A percentile compares a stretch with the other conserved stretches of the same genome.
Evolutionary conservation across 2,797 vertebrate species (phyloP).

Genomic region (Crocidura indochinensis): DNA sequence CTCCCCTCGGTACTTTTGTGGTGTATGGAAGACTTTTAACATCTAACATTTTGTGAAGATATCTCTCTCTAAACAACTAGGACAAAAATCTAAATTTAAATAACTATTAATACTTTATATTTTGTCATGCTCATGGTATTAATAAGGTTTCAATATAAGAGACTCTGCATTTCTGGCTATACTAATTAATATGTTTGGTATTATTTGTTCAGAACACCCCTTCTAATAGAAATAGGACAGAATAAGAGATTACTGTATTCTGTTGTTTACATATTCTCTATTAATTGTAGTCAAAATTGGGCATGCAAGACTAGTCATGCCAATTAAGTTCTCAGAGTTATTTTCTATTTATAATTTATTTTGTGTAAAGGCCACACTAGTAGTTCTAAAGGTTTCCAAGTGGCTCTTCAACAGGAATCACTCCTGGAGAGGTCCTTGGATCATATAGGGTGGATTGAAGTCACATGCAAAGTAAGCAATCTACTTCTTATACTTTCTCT

Average conservation of each 20-base stretch:
- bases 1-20: too few relatives aligned
- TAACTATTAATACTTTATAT: background rate
- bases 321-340: too few relatives aligned
- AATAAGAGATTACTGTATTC: background rate
- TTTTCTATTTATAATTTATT: too few relatives aligned
- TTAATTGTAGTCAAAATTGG: background rate
- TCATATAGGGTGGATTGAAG: too few relatives aligned
- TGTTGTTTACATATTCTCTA: background rate
- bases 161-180: background rate
- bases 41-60: background rate
- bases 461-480: too few relatives aligned
- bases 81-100: too few relatives aligned
- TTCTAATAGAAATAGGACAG: background rate
- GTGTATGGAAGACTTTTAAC: too few relatives aligned
- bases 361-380: too few relatives aligned
- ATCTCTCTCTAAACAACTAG: background rate
- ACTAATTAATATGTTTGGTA: background rate
- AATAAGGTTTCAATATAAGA: background rate
- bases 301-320: rapidly evolving
- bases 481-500: too few relatives aligned
- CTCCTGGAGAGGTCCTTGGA: too few relatives aligned
- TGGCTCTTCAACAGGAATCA: too few relatives aligned
- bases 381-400: too few relatives aligned
- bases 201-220: background rate
- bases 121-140: background rate